A percentile compares a stretch with the other conserved stretches of the same genome.
Conservation (phyloP, 2,797 vertebrate genomes). For the Dendrocincla fuliginosa region DNA sequence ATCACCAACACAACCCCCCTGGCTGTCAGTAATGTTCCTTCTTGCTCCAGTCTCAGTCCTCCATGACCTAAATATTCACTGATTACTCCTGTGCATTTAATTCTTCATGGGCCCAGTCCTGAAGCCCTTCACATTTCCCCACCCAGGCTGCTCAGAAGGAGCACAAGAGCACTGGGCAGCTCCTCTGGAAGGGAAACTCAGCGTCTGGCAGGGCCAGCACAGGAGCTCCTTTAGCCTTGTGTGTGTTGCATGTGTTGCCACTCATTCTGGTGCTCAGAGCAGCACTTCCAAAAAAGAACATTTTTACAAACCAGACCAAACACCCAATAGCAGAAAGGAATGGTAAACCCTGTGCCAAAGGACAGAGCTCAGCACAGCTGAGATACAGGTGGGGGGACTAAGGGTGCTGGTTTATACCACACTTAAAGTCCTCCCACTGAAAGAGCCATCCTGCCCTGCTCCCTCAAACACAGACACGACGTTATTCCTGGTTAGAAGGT, state of each 20-base stretch:
- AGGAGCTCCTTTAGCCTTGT: not conserved
- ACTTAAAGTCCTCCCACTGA: rapidly evolving
- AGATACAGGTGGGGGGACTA: not conserved
- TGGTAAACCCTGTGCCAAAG: not conserved
- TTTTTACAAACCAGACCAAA: not conserved
- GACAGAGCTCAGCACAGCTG: not conserved
- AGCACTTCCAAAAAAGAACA: not conserved
- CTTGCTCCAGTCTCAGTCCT: not conserved
- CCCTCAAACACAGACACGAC: not conserved
- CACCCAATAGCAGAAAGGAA: not conserved
- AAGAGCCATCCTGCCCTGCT: not conserved
- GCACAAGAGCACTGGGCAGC: not conserved
- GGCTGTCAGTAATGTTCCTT: not conserved
- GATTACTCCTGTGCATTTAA: not conserved
- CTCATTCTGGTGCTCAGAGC: not conserved
- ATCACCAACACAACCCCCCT: not conserved
- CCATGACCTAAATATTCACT: conserved; percentile 38
- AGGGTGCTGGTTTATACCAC: not conserved
- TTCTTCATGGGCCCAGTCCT: not conserved
- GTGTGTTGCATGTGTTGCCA: rapidly evolving
- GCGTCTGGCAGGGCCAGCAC: not conserved
- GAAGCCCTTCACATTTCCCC: not conserved
- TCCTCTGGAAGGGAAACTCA: not conserved
- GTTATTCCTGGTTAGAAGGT: not conserved
- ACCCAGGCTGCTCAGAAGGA: not conserved